These are phyloP conservation scores for Drosophila seclusa DNA, from an alignment of 2,888 invertebrate genomes.

Conservation along the genomic window DNA sequence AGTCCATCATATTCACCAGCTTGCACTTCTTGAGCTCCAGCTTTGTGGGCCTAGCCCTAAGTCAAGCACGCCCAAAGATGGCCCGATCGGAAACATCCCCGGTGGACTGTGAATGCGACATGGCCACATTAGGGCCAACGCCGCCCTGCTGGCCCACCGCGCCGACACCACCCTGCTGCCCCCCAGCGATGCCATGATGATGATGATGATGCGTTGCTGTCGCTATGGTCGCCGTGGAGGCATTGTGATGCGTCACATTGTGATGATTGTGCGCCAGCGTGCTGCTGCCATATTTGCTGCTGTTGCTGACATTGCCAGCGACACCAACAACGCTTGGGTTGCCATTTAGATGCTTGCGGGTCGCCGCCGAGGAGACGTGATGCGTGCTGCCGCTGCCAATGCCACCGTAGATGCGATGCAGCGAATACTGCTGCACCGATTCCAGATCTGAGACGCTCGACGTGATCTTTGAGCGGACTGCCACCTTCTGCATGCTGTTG, in stretches of 20 bases:
- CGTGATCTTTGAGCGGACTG: conserved; percentile 83
- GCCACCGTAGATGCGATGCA: conserved; percentile 84
- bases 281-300: conserved; percentile 81
- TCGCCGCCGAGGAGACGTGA: conserved; percentile 80
- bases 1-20: conserved; percentile 85
- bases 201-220: conserved; percentile 78
- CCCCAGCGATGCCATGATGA: conserved; percentile 37
- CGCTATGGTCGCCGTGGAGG: conserved; percentile 72
- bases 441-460: conserved; percentile 85
- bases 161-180: conserved; percentile 2
- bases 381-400: conserved; percentile 73
- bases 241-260: conserved; percentile 80
- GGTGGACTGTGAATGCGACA: conserved; percentile 88
- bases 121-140: conserved; percentile 67
- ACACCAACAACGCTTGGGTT: conserved; percentile 34
- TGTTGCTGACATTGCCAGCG: conserved; percentile 61
- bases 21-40: conserved; percentile 85
- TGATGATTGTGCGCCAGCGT: conserved; percentile 78
- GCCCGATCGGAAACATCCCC: conserved; percentile 87
- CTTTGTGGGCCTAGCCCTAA: conserved; percentile 84
- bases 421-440: conserved; percentile 84
- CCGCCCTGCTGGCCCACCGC: conserved; percentile 21
- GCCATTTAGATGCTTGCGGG: conserved; percentile 81
- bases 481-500: conserved; percentile 84
- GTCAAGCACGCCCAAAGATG: conserved; percentile 88